Percentiles rank a stretch among this genome's conserved stretches.
Conservation (phyloP, 1,140 invertebrate species). For the Olivierus martensii region DNA sequence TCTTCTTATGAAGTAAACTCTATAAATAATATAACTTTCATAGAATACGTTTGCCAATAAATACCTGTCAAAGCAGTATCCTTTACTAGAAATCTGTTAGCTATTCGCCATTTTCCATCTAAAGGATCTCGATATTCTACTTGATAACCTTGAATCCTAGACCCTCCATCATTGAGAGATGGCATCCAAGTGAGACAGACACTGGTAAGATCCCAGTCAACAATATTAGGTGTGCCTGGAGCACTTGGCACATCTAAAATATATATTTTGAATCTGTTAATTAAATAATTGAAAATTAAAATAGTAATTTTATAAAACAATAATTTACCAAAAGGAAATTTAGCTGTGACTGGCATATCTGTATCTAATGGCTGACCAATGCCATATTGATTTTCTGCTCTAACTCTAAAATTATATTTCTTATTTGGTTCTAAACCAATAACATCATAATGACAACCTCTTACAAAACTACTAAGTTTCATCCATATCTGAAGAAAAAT, state of each 20-base stretch:
- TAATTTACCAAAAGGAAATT: slow-evolving; percentile 69
- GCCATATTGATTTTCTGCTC: slow-evolving; percentile 97
- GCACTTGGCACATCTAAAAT: slow-evolving; percentile 51
- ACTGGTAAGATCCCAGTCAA: slow-evolving; percentile 59
- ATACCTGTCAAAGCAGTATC: slow-evolving; percentile 43
- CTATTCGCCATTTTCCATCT: slow-evolving; percentile 30
- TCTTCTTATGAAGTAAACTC: too few relatives aligned
- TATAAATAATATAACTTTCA: too few relatives aligned
- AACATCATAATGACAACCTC: slow-evolving; percentile 84
- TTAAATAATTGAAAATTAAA: not conserved
- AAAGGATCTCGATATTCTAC: slow-evolving; percentile 42
- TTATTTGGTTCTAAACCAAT: slow-evolving; percentile 86
- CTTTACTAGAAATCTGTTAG: slow-evolving; percentile 63
- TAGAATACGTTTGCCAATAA: slow-evolving; percentile 38
- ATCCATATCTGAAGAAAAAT: slow-evolving; percentile 45
- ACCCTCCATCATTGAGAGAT: slow-evolving; percentile 86
- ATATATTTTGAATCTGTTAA: too few relatives aligned
- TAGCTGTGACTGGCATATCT: slow-evolving; percentile 68
- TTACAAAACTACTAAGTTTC: slow-evolving; percentile 85
- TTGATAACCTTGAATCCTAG: slow-evolving; percentile 85
- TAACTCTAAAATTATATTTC: slow-evolving; percentile 85
- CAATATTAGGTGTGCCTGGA: slow-evolving; percentile 61
- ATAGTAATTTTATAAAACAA: not conserved
- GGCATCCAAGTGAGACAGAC: slow-evolving; percentile 73
- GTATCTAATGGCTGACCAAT: slow-evolving; percentile 83